Base-by-base conservation (phyloP, 2,797 vertebrate genomes). In the Denticeps clupeoides region DNA sequence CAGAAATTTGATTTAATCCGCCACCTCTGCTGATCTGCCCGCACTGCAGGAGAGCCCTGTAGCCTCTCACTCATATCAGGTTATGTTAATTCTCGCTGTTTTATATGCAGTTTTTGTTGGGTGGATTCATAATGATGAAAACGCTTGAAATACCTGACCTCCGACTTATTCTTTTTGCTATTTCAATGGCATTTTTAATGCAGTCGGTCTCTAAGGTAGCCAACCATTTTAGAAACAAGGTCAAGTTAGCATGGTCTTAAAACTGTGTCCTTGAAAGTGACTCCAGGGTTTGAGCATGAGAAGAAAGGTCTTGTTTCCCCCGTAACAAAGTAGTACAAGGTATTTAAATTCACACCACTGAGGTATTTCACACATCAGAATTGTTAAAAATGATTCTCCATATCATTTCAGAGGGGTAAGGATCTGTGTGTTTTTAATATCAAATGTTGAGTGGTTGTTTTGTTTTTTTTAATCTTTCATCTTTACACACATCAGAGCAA, bases 221-320 rank as follows among this genome's bases (percentile, higher is more conserved):
- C 40, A 22, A 33, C 41, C 25, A 38, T 56, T 64, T 38, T 66
- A 48, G 57, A 67, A 62, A 55, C 49, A 63, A 58, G 57, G 59
- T 52, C 49, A 32, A 31, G 47, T 38, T 41, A 50, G 33, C 22
- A 5, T 41, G 50, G 53, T 53, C 49, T 44, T 49, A 35, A 43
- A 49, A 52, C 26, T 23, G 46, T 7, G 18, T 19, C 45, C 23
- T 44, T 57, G 47, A 51, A 46, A 51, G 45, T 48, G 41, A 38
- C 35, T 38, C 9, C 19, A 11, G 35, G 35, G 11, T 38, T 35
- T 37, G 18, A 38, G 38, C 33, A 37, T 8, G 37, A 37, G 33
- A 16, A 18, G 52, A 55, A 61, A 65, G 56, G 31, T 51, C 48
- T 18, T 60, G 53, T 53, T 41, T 64, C 60, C n/a, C n/a, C n/a